Evolutionary conservation across 2,113 vertebrate species (phyloP), one percentile per base, ranked within the genome.

Genomic region (Opisthocomus hoazin): DNA sequence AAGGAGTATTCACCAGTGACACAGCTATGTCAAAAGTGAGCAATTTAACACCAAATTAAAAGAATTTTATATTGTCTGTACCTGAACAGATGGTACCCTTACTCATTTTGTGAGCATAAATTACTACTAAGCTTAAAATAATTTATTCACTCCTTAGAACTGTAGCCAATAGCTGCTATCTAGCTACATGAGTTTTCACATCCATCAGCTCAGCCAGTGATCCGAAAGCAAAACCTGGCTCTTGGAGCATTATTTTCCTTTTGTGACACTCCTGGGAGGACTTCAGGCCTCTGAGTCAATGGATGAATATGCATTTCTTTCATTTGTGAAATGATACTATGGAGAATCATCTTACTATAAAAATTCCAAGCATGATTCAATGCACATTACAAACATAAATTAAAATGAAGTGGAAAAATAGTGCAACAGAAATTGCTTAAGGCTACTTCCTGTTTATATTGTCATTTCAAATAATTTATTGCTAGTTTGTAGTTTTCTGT

Each of bases 71-170:
- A 68, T 93, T 91, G 39, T 76, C 74, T 89, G 48, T 61, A 27
- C 51, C 78, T 76, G 69, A 84, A 63, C 94, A 95, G 93, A 92
- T 96, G 80, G 73, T 84, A 84, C 39, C 56, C 73, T 84, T 89
- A 92, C 70, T 94, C 50, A 83, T 87, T 91, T 86, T 91, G 32
- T 65, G 68, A 94, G n/a, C 65, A n/a, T 83, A 89, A 89, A 79
- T 91, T 95, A 90, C 69, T 88, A 58, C 39, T 45, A 64, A 85
- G 30, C 34, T 87, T 81, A 46, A 85, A 78, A 48, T 66, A 58
- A 84, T 97, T 68, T 96, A 87, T 90, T 90, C 51, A 32, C 23
- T 89, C 64, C 61, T 64, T 75, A 64, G 68, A 92, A 78, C 68
- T 66, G 51, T 43, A 94, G 91, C 93, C 65, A 87, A 21, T 79